phyloP scores from a whole-genome alignment of 2,113 vertebrate genomes.

The Mandrillus leucophaeus region DNA sequence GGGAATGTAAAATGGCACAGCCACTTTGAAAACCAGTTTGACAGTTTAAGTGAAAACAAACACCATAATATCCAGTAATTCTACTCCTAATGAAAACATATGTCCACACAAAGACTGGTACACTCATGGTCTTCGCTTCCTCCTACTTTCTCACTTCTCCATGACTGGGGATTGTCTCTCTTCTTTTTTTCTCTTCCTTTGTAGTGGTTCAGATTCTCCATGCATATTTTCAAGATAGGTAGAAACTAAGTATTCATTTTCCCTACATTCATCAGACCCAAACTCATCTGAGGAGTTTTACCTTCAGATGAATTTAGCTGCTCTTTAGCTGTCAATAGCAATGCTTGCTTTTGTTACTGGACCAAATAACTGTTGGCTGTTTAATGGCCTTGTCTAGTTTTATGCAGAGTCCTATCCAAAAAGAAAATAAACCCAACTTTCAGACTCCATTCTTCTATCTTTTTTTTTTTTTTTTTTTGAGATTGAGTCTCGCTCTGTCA shows the following conservation, averaged over 20 bases:
- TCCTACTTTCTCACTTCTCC: constrained; percentile 86
- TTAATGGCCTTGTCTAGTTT: constrained; percentile 89
- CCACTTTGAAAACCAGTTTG: background rate
- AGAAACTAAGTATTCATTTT: constrained; percentile 89
- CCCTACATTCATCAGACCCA: constrained; percentile 91
- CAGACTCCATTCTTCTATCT: constrained; percentile 88
- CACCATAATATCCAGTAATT: background rate
- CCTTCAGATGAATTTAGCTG: constrained; percentile 91
- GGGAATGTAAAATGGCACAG: background rate
- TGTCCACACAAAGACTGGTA: background rate
- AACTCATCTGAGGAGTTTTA: constrained; percentile 92
- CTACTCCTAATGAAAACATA: background rate
- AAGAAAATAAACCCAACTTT: constrained; percentile 93
- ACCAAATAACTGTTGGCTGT: constrained; percentile 93
- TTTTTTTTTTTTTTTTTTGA: constrained; percentile 85
- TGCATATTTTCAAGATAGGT: constrained; percentile 92
- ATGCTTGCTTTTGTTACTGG: constrained; percentile 92
- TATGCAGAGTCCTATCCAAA: constrained; percentile 92
- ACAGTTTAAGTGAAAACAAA: background rate
- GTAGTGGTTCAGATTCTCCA: constrained; percentile 90
- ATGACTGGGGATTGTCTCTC: constrained; percentile 85
- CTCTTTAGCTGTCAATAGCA: constrained; percentile 90
- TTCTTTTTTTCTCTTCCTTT: constrained; percentile 93
- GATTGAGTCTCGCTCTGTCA: too few relatives aligned
- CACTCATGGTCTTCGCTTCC: constrained; percentile 85